Conservation (phyloP, 2,888 invertebrate species). For the Arenicola marina region DNA sequence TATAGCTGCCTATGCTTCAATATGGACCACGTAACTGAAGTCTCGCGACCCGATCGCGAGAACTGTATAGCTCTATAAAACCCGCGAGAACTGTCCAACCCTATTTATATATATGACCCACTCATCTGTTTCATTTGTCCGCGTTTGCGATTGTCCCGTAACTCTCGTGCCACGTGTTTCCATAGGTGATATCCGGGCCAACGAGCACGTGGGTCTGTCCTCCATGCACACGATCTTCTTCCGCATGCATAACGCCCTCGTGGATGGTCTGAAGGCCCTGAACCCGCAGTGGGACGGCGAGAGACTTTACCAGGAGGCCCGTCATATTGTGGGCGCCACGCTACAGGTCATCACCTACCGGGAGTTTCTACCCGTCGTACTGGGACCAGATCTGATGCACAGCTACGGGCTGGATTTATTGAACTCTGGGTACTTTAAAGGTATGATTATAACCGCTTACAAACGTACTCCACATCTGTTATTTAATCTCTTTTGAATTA, state of each 20-base stretch:
- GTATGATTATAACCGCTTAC: too few relatives aligned
- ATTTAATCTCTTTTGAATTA: too few relatives aligned
- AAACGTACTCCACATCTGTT: too few relatives aligned
- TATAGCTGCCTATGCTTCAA: too few relatives aligned
- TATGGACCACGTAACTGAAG: too few relatives aligned
- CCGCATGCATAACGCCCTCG: conserved; percentile 82
- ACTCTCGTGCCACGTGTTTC: too few relatives aligned
- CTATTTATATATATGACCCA: too few relatives aligned
- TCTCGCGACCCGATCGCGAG: too few relatives aligned
- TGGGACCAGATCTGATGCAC: conserved; percentile 66
- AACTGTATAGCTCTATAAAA: too few relatives aligned
- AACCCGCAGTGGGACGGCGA: conserved; percentile 85
- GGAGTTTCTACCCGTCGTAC: conserved; percentile 64
- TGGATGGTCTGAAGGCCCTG: conserved; percentile 66
- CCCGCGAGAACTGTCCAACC: too few relatives aligned
- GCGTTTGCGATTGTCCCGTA: too few relatives aligned
- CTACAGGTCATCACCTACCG: conserved; percentile 48
- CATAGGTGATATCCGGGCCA: conserved; percentile 81
- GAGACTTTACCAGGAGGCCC: conserved; percentile 34
- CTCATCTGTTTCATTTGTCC: too few relatives aligned
- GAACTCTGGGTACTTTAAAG: conserved; percentile 7
- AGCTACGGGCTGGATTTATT: conserved; percentile 67
- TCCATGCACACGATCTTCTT: conserved; percentile 85
- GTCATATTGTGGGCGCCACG: conserved; percentile 31
- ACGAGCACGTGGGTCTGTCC: conserved; percentile 83